Evolutionary conservation across 2,888 invertebrate species (phyloP), one percentile per base, ranked within the genome.

Genomic region (Cosmorhoe ocellata): DNA sequence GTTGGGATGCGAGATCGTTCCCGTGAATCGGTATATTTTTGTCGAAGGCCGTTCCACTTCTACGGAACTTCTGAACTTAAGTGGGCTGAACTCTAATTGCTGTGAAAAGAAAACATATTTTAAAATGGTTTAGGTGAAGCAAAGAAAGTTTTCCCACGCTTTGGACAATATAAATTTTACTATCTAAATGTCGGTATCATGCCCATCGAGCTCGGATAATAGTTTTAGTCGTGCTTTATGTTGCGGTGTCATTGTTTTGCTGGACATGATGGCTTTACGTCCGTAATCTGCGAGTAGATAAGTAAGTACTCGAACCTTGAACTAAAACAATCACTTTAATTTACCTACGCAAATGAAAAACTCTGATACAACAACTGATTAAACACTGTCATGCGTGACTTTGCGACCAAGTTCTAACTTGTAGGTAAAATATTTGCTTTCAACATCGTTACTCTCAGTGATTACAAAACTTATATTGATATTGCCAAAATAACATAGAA

Each of bases 31-130:
- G 84, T 98, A 98, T 77, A 99, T 96, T 90, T 98, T 98, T 54
- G 98, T 98, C 67, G 98, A 98, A 8, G 99, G 99, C 46, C 95
- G 93, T 84, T 98, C 98, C 65, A 98, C 97, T 89, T 98, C 98
- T 46, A 99, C 93, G 37, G 93, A 91, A 75, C 96, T 96, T 57
- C 93, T 92, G 80, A 97, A 97, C 81, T 95, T 95, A 64, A 93
- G 91, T 38, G 97, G 95, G 67, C 93, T 93, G 81, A 97, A 97
- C 52, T 92, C 91, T 66, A 91, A 84, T 88, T 94, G 95, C 92
- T 95, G 84, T 54, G 84, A 87, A 44, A 48, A 44, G 36, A 53
- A 44, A 53, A 47, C 37, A 28, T n/a, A 22, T 26, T 34, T 43
- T 9, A 40, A 28, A 4, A 44, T 18, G 34, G 13, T 47, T 39